A percentile compares a stretch with the other conserved stretches of the same genome.
Conservation (phyloP, 2,888 invertebrate species). For the Brenthis daphne region DNA sequence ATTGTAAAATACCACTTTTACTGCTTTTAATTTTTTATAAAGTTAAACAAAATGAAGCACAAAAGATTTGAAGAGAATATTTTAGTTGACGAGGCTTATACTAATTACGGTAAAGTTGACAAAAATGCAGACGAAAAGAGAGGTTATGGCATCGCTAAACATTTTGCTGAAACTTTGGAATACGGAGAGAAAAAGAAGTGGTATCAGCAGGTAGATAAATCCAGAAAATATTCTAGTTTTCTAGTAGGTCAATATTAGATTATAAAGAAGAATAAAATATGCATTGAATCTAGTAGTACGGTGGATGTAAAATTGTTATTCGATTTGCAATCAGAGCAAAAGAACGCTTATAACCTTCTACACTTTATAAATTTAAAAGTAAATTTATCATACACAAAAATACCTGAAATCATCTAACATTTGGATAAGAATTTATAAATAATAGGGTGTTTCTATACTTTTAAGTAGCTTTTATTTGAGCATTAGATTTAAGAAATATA, state of each 20-base stretch:
- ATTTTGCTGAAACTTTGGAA: constrained; percentile 76
- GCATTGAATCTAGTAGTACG: too few relatives aligned
- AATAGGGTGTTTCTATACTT: too few relatives aligned
- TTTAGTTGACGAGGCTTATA: constrained; percentile 74
- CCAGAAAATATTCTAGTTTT: background rate
- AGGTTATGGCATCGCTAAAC: constrained; percentile 70
- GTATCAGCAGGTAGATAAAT: constrained; percentile 84
- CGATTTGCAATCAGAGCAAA: too few relatives aligned
- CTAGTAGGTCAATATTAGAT: background rate
- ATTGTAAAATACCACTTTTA: constrained; percentile 23
- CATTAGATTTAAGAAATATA: too few relatives aligned
- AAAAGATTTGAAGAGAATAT: constrained; percentile 79
- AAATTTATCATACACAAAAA: too few relatives aligned
- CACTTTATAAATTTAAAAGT: too few relatives aligned
- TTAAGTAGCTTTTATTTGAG: too few relatives aligned
- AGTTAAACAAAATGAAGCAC: constrained; percentile 64
- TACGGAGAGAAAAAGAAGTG: constrained; percentile 83
- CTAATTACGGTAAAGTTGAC: constrained; percentile 68
- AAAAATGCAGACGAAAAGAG: constrained; percentile 75
- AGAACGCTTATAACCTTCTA: too few relatives aligned
- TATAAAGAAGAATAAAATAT: background rate
- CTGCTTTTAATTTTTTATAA: background rate
- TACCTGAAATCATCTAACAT: too few relatives aligned
- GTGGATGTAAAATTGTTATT: too few relatives aligned
- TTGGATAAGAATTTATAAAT: too few relatives aligned